These are phyloP conservation scores for Drosophila gunungcola DNA, from an alignment of 1,140 invertebrate species.

Conservation along the genomic window DNA sequence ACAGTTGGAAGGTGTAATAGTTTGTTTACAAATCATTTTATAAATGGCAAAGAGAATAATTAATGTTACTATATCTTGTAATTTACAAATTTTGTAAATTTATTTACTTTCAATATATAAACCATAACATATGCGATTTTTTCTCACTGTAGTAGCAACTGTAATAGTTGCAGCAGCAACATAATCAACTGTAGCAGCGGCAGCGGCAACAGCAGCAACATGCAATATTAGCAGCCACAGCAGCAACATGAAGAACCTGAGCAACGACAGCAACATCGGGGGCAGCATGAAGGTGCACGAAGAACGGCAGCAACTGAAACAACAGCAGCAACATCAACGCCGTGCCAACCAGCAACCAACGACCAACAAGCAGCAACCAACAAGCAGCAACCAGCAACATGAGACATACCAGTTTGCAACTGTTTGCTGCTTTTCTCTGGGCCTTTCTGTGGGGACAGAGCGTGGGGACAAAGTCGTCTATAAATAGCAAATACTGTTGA, in stretches of 20 bases:
- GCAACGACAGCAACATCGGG: constrained; percentile 9
- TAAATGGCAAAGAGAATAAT: too few species aligned
- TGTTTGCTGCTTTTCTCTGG: constrained; percentile 27
- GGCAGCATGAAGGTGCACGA: constrained; percentile 6
- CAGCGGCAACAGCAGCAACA: constrained; percentile 5
- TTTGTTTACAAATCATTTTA: too few species aligned
- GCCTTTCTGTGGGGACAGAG: constrained; percentile 34
- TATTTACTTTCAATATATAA: neutral
- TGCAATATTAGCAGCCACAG: constrained; percentile 15
- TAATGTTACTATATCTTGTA: too few species aligned
- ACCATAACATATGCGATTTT: neutral
- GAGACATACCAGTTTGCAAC: constrained; percentile 40
- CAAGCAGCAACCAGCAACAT: constrained; percentile 23
- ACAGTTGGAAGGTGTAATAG: too few species aligned
- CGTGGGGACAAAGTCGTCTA: constrained; percentile 70
- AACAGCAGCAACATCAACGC: constrained; percentile 3
- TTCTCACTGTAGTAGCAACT: constrained; percentile 4
- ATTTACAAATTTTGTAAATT: too few species aligned
- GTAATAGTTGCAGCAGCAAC: constrained; percentile 35
- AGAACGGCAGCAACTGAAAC: constrained; percentile 14
- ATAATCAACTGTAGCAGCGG: constrained; percentile 9
- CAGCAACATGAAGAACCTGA: constrained; percentile 21
- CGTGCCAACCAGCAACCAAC: constrained; percentile 2
- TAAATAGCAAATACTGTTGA: constrained; percentile 63
- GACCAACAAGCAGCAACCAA: constrained; percentile 3